Evolutionary conservation across 1,140 invertebrate species (phyloP).

Genomic region (Elysia chlorotica): DNA sequence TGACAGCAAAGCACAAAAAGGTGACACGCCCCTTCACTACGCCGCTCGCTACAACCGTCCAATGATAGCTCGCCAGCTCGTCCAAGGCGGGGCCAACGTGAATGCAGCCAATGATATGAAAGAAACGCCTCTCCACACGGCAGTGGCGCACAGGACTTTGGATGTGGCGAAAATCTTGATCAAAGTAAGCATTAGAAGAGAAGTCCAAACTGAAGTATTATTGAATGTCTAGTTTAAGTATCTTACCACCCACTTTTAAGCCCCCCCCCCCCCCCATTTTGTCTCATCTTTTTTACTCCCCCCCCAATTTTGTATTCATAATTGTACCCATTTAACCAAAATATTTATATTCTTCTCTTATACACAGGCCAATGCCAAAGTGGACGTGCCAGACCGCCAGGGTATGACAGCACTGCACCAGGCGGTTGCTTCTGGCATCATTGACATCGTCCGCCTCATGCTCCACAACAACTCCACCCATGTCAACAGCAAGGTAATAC

Average conservation of each 20-base stretch:
- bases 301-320: too few species aligned
- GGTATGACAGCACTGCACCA: constrained; percentile 5
- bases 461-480: not conserved
- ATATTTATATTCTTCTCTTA: too few species aligned
- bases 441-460: not conserved
- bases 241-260: too few species aligned
- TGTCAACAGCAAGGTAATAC: constrained; percentile 12
- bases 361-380: constrained; percentile 4
- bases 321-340: too few species aligned
- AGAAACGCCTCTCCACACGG: constrained; percentile 6
- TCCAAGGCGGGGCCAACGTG: not conserved
- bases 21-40: constrained; percentile 7
- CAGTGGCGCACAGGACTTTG: not conserved
- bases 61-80: not conserved
- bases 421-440: not conserved
- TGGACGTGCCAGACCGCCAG: not conserved
- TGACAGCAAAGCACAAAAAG: not conserved
- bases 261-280: too few species aligned
- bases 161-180: not conserved
- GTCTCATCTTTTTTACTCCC: too few species aligned
- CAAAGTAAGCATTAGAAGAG: constrained; percentile 7
- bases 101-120: not conserved
- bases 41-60: constrained; percentile 1
- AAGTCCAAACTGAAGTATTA: too few species aligned
- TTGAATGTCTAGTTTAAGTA: too few species aligned